Base-by-base conservation (phyloP, 1,140 invertebrate species). In the Drosophila nigromelanica region DNA sequence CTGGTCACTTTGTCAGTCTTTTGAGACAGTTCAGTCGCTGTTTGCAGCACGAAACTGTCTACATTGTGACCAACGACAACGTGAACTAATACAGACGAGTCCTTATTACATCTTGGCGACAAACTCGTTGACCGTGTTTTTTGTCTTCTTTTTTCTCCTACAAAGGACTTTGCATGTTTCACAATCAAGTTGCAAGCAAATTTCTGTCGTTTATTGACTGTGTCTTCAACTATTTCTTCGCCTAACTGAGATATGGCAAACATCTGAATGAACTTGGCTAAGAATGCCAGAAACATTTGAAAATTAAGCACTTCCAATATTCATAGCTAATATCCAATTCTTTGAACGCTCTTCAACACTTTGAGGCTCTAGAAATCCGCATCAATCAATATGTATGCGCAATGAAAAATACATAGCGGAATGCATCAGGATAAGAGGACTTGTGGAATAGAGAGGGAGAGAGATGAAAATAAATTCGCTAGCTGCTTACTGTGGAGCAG, bases 101-200 rank as follows among this genome's bases (percentile, higher is more conserved):
- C 64, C 87, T 89, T 89, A 82, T 89, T 87, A 80, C 82, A 76
- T 87, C 81, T 82, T 82, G 78, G 79, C 83, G 83, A 87, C 83
- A 82, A 63, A 73, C 82, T 82, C 63, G 64, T 78, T 86, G 69
- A 60, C 35, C 54, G 62, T 78, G 40, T 78, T 59, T 58, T 42
- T 56, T 45, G 1, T 18, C 1, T 61, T 61, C 63, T 67, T 37
- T 78, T 48, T 37, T 42, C 40, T 76, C 7, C 58, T 43, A 27
- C 48, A 67, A 74, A 66, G 81, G 72, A 86, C 82, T 89, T 87
- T 82, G 69, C 83, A 81, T 87, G 79, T 82, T 73, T 59, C 75
- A 76, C 59, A 76, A 60, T 71, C 76, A 87, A 82, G 64, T 78
- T 79, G 63, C 69, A 81, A 80, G 70, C 71, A 73, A 69, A 78